These are phyloP conservation scores for Stenodera caucasica DNA, from an alignment of 2,888 invertebrate genomes.

Conservation along the genomic window DNA sequence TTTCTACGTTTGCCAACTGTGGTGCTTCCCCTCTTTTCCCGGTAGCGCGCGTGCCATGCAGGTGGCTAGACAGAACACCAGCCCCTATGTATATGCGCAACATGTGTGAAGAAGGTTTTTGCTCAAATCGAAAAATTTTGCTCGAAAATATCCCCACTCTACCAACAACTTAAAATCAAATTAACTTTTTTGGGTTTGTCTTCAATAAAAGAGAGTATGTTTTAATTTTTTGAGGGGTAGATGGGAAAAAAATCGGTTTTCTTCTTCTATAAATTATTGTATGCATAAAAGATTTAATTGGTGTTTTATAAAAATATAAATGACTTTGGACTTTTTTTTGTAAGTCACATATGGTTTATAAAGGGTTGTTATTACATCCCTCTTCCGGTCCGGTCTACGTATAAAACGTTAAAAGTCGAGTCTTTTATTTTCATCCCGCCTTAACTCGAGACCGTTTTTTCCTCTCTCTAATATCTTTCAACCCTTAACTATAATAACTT, in stretches of 20 bases:
- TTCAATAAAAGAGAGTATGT: no score
- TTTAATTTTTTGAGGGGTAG: neutral
- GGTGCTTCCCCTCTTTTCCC: slow-evolving; percentile 28
- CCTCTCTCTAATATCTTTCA: slow-evolving; percentile 33
- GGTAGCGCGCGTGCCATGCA: slow-evolving; percentile 31
- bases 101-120: slow-evolving; percentile 23
- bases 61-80: slow-evolving; percentile 27
- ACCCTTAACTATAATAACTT: slow-evolving; percentile 37
- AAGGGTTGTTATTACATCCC: slow-evolving; percentile 51
- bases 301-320: slow-evolving; percentile 33
- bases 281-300: slow-evolving; percentile 26
- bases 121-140: slow-evolving; percentile 12
- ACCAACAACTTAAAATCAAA: neutral
- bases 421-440: slow-evolving; percentile 45
- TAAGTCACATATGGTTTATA: slow-evolving; percentile 48
- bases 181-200: neutral
- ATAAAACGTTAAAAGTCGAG: slow-evolving; percentile 35
- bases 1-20: slow-evolving; percentile 29
- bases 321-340: slow-evolving; percentile 43
- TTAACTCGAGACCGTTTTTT: slow-evolving; percentile 35
- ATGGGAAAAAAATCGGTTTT: neutral
- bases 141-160: neutral
- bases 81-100: slow-evolving; percentile 7
- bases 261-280: no score
- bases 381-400: slow-evolving; percentile 42